Conservation (phyloP, 2,113 vertebrate genomes). For the Syngnathoides biaculeatus region DNA sequence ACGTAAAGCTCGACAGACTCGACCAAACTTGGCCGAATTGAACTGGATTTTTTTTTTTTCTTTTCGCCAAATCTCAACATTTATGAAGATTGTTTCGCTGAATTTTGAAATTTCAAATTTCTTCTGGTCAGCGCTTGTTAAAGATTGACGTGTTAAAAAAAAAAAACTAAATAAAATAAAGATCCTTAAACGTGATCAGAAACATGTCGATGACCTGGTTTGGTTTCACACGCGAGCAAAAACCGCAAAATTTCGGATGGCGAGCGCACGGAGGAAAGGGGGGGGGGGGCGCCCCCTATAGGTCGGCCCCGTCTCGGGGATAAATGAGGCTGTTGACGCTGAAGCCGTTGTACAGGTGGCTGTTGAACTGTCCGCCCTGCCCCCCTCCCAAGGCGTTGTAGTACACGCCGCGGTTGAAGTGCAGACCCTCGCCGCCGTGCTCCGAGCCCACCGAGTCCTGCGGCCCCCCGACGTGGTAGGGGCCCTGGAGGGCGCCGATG, state of each 20-base stretch:
- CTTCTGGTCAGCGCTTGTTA: not conserved
- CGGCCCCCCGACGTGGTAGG: slow-evolving; percentile 54
- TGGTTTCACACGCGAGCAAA: too few species aligned
- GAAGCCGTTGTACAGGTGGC: slow-evolving; percentile 88
- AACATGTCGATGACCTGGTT: not conserved
- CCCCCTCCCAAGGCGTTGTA: slow-evolving; percentile 84
- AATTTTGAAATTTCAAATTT: too few species aligned
- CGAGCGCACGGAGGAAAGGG: not conserved
- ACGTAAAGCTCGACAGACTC: not conserved
- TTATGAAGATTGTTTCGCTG: not conserved
- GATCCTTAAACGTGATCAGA: not conserved
- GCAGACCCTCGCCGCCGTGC: slow-evolving; percentile 73
- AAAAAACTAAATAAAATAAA: not conserved
- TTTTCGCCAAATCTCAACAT: not conserved
- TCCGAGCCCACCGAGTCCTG: slow-evolving; percentile 61
- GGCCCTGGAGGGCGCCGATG: slow-evolving; percentile 75
- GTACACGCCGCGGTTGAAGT: slow-evolving; percentile 79
- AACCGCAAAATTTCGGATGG: not conserved
- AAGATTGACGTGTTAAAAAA: not conserved
- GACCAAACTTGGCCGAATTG: not conserved
- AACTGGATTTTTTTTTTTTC: too few species aligned
- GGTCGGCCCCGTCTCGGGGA: slow-evolving; percentile 86
- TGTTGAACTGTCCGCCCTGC: slow-evolving; percentile 83
- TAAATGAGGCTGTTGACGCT: slow-evolving; percentile 95
- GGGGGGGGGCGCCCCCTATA: slow-evolving; percentile 65